Evolutionary conservation across 2,113 vertebrate genomes (phyloP), one percentile per base, ranked within the genome.

Genomic region (Oostethus manadensis): DNA sequence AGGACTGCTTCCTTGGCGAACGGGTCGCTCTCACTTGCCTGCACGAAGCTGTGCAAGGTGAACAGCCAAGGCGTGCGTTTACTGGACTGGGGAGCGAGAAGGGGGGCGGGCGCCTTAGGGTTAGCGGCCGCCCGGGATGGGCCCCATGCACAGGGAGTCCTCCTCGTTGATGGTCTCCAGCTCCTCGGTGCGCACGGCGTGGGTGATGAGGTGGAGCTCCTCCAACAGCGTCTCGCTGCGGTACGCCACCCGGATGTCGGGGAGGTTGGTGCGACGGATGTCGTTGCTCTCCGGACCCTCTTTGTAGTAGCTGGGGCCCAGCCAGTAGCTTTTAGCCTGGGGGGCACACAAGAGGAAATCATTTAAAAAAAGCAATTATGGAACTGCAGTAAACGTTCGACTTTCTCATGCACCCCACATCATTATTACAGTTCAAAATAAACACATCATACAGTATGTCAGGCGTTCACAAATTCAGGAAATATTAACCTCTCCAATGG

Each of bases 181-280:
- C 78, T 87, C 92, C 8, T 90, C 91, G 0, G 84, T 92, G 69
- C 91, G 92, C 58, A 96, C 87, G 0, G 94, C 95, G 20, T 97
- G 93, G 0, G 88, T 95, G 85, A 97, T 94, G 51, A 97, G 93
- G 0, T 92, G 87, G 59, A 98, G 90, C 87, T 98, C 95, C 83
- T 98, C 93, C 43, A 89, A 91, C 17, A 96, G 87, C 0, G 95
- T 98, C 88, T 98, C 95, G 0, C 91, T 82, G 64, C 95, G 92
- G 72, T 92, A 98, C 11, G 90, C 90, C 67, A 97, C 93, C 0
- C 95, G 92, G 76, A 97, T 97, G 58, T 97, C 94, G 0, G 95
- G 95, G 40, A 97, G 93, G 0, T 97, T 98, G 69, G 94, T 94
- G 1, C 95, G 92, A 0, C 94, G 92, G 74, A 98, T 97, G 79